Base-by-base conservation (phyloP, 2,888 invertebrate genomes). In the Eurois occulta region DNA sequence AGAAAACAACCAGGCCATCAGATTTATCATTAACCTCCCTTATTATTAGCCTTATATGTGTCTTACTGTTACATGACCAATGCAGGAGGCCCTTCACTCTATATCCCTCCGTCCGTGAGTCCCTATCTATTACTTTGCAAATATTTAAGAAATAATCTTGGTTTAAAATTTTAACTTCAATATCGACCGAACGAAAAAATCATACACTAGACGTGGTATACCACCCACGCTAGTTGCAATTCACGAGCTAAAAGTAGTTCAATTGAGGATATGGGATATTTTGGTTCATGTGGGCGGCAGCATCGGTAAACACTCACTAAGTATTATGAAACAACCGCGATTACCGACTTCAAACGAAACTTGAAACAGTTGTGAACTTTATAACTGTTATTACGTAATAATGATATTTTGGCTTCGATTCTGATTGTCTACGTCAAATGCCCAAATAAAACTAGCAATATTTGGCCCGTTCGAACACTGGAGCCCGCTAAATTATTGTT, bases 181-280 rank as follows among this genome's bases (percentile, higher is more conserved):
- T 16, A 18, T 10, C n/a, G 60, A 60, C 16, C 11, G 24, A 46
- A 10, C 21, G 46, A 60, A 60, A n/a, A 55, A 70, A 35, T 7
- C 24, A 35, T 64, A 41, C n/a, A 58, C 16, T 60, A 67, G 46
- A 52, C 70, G 41, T 28, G 5, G 41, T 16, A 11, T 28, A 24
- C 18, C 43, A 18, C 86, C 82, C 74, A 84, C 85, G 43, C 62
- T n/a, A 32, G 16, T 73, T 66, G 82, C 86, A 81, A 48, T 65
- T 64, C 70, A 72, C 32, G 18, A 24, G 52, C 68, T 84, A 67
- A 80, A 77, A 83, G 62, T 83, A 81, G 77, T 69, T 84, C 70
- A 52, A 85, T 75, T 72, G 82, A 77, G 83, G 86, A 82, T 81
- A 66, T 70, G 43, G n/a, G 65, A 75, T 84, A 84, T 84, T 85